Evolutionary conservation across 2,888 invertebrate genomes (phyloP), one percentile per base, ranked within the genome.

Genomic region (Zeuzera pyrina): DNA sequence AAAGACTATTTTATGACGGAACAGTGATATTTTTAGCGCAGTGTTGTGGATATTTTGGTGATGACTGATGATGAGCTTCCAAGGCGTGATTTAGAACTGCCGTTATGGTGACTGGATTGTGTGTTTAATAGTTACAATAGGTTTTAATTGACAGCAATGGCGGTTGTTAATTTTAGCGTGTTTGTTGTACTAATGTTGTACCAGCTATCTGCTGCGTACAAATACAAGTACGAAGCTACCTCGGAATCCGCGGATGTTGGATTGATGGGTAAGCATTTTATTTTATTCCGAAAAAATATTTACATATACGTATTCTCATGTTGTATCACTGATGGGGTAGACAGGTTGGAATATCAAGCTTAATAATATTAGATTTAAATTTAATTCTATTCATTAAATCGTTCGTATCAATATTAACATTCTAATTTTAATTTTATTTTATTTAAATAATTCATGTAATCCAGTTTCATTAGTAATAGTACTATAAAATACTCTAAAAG

Each of bases 101-200:
- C 46, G 63, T 54, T 50, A 65, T 72, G 66, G 57, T 69, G 64
- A 62, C 58, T 58, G 56, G 43, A 45, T 56, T 49, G 58, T 63
- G 40, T 51, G 60, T 64, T 60, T 61, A 61, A 56, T 64, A 61
- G 44, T 66, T 53, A 51, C 42, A 58, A 57, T 65, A 67, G 60
- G 54, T 56, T 55, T 42, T 60, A 67, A 69, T 70, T 66, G 60
- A 58, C 49, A 50, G 57, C 52, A 39, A 83, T 83, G 81, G 79
- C 79, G 45, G 59, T 67, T 48, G 57, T 74, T 54, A 78, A 81
- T 69, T 66, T 76, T 56, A 62, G 71, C 62, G 49, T 81, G 53
- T 79, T 68, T 51, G 54, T 79, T 40, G 59, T 79, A 44, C 60
- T 83, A 45, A 50, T 81, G 37, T 43, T 78, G 48, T 74, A 73